Evolutionary conservation across 2,888 invertebrate genomes (phyloP).

Genomic region (Lamproptera curius): DNA sequence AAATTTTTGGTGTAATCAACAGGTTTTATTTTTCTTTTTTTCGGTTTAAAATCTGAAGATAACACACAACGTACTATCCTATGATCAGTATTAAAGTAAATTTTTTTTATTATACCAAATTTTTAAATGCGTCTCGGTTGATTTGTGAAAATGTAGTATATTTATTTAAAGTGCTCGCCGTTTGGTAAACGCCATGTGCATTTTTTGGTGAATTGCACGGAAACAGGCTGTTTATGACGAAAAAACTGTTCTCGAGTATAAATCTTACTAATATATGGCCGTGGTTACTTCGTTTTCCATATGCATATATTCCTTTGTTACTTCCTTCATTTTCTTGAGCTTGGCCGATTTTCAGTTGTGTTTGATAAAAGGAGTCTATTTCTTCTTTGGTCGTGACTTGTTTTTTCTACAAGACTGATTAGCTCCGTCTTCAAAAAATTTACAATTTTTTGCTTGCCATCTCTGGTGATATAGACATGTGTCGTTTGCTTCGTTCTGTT

Average conservation of each 20-base stretch:
- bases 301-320: background rate
- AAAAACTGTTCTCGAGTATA: too few species aligned
- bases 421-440: background rate
- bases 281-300: background rate
- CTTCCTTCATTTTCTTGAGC: background rate
- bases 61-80: background rate
- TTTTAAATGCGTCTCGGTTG: background rate
- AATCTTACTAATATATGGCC: too few species aligned
- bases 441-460: background rate
- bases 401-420: conserved; percentile 1
- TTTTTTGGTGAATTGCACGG: too few species aligned
- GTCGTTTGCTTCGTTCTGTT: conserved; percentile 9
- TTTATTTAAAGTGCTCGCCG: too few species aligned
- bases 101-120: background rate
- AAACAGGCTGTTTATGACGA: too few species aligned
- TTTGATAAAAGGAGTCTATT: too few species aligned
- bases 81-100: background rate
- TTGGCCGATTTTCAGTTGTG: background rate
- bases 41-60: background rate
- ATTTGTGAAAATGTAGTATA: too few species aligned
- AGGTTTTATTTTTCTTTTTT: background rate
- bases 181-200: too few species aligned
- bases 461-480: conserved; percentile 22
- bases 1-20: background rate
- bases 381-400: too few species aligned